Evolutionary conservation across 2,113 vertebrate species (phyloP).

Genomic region (Neofelis nebulosa): DNA sequence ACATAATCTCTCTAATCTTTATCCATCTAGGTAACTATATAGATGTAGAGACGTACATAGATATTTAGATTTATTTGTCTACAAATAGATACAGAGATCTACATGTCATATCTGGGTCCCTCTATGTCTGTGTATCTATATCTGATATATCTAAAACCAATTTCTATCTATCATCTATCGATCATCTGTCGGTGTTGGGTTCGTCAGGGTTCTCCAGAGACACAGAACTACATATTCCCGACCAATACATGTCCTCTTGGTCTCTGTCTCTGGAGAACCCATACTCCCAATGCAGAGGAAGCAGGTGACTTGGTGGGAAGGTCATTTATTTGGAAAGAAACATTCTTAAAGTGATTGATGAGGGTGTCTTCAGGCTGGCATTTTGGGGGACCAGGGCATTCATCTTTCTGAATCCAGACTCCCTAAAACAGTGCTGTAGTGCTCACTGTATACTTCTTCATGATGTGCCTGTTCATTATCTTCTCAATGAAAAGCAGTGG

Average conservation of each 20-base stretch:
- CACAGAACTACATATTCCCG: background rate
- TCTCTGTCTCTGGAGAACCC: background rate
- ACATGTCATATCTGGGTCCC: background rate
- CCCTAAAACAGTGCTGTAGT: background rate
- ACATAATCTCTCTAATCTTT: background rate
- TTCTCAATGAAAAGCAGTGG: background rate
- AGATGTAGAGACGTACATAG: background rate
- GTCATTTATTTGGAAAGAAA: constrained; percentile 27
- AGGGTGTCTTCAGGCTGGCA: background rate
- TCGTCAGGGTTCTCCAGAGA: background rate
- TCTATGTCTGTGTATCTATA: fast-evolving
- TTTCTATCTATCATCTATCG: background rate
- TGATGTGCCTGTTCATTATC: constrained; percentile 34
- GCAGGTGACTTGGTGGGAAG: constrained; percentile 36
- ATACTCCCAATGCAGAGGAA: background rate
- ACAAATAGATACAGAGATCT: background rate
- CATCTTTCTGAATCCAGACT: constrained; percentile 43
- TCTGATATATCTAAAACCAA: background rate
- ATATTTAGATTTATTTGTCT: background rate
- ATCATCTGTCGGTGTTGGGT: background rate
- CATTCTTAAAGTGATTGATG: constrained; percentile 47
- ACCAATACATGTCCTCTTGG: background rate
- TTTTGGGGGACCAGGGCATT: background rate
- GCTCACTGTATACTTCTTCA: constrained; percentile 37
- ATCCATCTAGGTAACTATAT: background rate